Base-by-base conservation (phyloP, 2,888 invertebrate species). In the Epistrophe grossulariae region DNA sequence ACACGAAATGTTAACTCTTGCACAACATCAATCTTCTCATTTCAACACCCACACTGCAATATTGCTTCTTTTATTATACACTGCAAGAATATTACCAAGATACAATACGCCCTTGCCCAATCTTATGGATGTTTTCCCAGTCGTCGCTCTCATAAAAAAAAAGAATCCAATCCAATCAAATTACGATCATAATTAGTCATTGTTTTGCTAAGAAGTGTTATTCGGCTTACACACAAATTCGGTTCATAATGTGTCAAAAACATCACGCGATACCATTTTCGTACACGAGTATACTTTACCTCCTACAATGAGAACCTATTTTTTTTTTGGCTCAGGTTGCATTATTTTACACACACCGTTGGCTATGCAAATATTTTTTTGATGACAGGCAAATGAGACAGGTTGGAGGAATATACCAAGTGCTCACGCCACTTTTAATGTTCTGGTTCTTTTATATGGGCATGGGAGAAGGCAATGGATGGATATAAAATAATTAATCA, bases 281-380 rank as follows among this genome's bases (percentile, higher is more conserved):
- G 28, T 52, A 55, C 60, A 74, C 52, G 74, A 79, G 73, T 57
- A 13, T 40, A 50, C 43, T 64, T 64, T 45, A 59, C 62, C 71
- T 57, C 78, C 81, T 74, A 74, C 70, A 48, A 40, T 52, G 71
- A 62, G 79, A 83, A 48, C 48, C 35, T 48, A 38, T 17, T 40
- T 70, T 57, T 24, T 35, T 35, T 64, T 77, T 52, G 10, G 70
- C 60, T 45, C 62, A 85, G 40, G 19, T 85, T 85, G 84, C 84
- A 85, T 70, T 85, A 43, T 40, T 80, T 74, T 55, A 55, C 40
- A 78, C 81, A 79, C 78, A 74, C 59, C 45, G 81, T 71, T 78
- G 77, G 78, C n/a, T 85, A 81, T 85, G 85, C 85, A 85, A 85
- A 76, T 15, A 77, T 74, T 85, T 78, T n/a, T 81, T 78, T 70